Conservation (phyloP, 2,797 vertebrate genomes). For the Sarcophilus harrisii region DNA sequence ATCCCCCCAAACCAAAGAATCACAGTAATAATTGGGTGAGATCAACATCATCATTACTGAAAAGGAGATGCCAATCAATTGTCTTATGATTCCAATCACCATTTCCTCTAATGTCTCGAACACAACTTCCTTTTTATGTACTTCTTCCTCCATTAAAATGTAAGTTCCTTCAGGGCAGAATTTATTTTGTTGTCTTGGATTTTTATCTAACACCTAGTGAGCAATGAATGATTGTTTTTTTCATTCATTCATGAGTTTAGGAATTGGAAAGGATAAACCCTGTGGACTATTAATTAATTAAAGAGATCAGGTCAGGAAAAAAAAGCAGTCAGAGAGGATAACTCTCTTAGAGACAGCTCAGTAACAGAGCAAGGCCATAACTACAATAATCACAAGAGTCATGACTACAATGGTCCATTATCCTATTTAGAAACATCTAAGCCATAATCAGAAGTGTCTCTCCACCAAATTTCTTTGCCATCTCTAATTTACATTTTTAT, state of each 20-base stretch:
- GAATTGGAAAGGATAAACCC: not conserved
- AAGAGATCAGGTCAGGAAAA: not conserved
- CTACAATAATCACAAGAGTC: not conserved
- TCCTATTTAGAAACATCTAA: not conserved
- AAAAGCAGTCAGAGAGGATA: not conserved
- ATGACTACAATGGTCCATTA: not conserved
- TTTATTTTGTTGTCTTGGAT: not conserved
- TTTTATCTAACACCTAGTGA: not conserved
- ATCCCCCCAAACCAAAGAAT: not conserved
- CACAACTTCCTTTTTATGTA: not conserved
- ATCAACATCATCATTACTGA: not conserved
- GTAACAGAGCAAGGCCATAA: not conserved
- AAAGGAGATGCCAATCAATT: too few species aligned
- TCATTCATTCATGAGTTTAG: not conserved
- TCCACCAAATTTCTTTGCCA: not conserved
- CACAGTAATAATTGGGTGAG: not conserved
- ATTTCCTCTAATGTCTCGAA: not conserved
- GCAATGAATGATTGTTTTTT: not conserved
- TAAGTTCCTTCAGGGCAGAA: not conserved
- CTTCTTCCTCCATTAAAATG: not conserved
- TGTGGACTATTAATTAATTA: not conserved
- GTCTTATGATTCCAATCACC: too few species aligned
- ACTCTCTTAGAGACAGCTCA: not conserved
- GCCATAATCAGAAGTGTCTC: not conserved
- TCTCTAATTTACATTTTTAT: not conserved